Evolutionary conservation across 2,888 invertebrate genomes (phyloP), one percentile per base, ranked within the genome.

Genomic region (Pollenia angustigena): DNA sequence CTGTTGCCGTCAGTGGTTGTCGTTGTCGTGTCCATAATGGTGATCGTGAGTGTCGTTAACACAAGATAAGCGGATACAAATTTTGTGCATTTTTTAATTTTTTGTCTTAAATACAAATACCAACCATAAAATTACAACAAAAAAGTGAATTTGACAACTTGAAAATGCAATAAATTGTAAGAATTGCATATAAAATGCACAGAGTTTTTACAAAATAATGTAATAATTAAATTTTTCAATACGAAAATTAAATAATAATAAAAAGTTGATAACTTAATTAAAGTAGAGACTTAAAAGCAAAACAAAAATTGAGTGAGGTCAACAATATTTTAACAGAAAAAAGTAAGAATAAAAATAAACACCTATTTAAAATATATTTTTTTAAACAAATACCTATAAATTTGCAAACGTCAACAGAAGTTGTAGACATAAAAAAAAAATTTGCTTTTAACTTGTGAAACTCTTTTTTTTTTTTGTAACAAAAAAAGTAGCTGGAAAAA

Each of bases 51-150:
- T 79, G 76, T 44, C 64, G 69, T 40, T 71, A 48, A 72, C 42
- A 76, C 68, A 72, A 84, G 87, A 84, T 87, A 87, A 87, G 76
- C 84, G 87, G 66, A 78, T 83, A 76, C 66, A 81, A 86, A 48
- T 18, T 71, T 82, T 68, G 56, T 69, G 46, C 58, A 54, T 76
- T 80, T 71, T 62, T 46, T 42, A 4, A 44, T 18, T 44, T 80
- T 72, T 82, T 23, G 11, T 40, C 52, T 81, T 56, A 76, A 79
- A 74, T 40, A 66, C 23, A 81, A 64, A 69, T 54, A 58, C 46
- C 58, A 50, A 54, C 56, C 44, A 46, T 46, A 60, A 81, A 68
- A 79, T 12, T 72, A 40, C 60, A 68, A 52, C n/a, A 56, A 60
- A 80, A 79, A 81, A 75, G n/a, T 74, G 52, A 60, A 48, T 42